Evolutionary conservation across 2,113 vertebrate species (phyloP), one percentile per base, ranked within the genome.

Genomic region (Morphnarchus princeps): DNA sequence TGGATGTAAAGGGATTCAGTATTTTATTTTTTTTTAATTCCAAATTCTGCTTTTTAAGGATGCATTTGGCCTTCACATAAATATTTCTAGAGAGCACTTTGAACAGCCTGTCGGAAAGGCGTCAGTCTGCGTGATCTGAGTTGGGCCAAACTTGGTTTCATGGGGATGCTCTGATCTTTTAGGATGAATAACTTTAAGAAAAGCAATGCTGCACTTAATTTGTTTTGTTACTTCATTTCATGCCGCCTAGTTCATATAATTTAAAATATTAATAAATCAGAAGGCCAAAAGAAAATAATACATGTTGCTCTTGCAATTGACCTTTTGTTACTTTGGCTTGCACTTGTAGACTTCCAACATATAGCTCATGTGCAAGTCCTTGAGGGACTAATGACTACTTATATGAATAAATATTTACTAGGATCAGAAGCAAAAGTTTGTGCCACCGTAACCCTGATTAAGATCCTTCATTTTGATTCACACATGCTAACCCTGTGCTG

Each of bases 71-170:
- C 52, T 89, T 91, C 16, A 8, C 8, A 2, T 16, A 69, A 20
- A 21, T 47, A 14, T 54, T 76, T 32, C 9, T 25, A 28, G 38
- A 32, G 28, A 58, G 17, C 16, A 6, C 18, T 69, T 54, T 31
- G 28, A 71, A 42, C 18, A 71, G 25, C 12, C 9, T 43, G 5
- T 25, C 49, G 42, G 24, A 49, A 89, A 67, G 13, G 7, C 10
- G 19, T 59, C 21, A 1, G 19, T 84, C 43, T 38, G 12, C 0
- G 0, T 71, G n/a, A 71, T 38, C 65, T 34, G 34, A 38, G 28
- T 34, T 66, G 34, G 12, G 28, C 32, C 45, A 55, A 32, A 55
- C 25, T 9, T 63, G 28, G 12, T 55, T 90, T 55, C 42, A 40
- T 43, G 13, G 36, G 59, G 55, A 59, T 72, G 25, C 15, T 87